Base-by-base conservation (phyloP, 2,113 vertebrate genomes). In the Sturnus vulgaris region DNA sequence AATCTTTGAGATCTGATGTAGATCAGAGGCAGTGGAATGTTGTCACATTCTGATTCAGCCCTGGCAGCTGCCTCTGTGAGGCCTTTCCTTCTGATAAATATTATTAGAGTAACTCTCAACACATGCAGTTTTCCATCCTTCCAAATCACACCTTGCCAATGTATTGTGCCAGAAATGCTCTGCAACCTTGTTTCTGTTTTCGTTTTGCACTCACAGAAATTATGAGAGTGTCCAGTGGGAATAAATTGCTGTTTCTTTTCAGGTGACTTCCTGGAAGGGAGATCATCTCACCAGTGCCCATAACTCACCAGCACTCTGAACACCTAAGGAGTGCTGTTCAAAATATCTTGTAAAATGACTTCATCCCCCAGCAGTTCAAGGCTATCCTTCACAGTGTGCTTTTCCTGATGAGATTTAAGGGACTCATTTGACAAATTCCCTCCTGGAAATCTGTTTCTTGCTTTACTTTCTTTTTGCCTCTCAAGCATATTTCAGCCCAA, bases 1-100 rank as follows among this genome's bases (percentile, higher is more conserved):
- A 93, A 96, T 97, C 94, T 97, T 96, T 97, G 95, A 93, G 92
- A 95, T 90, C 92, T 86, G 93, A 75, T 72, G 92, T 90, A 97
- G 96, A 97, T 96, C 63, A 63, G 65, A 96, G 93, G 75, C 30
- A 68, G 68, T 61, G 76, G 66, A 95, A 95, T 39, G 95, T 90
- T 94, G 83, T 93, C 83, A 93, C 73, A n/a, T 76, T 94, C 80
- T 70, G 80, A 89, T 92, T 80, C 83, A 94, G 69, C 57, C 50
- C n/a, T 91, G 91, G 92, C 82, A 96, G 75, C 73, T 79, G 81
- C 85, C 71, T 90, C 81, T 73, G 60, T 31, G 42, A 72, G 28
- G 33, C 13, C 85, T 84, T 92, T 84, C 68, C 73, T 75, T 71
- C 83, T 78, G 78, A 82, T 97, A 96, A 96, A 96, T 94, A 94